phyloP scores from a whole-genome alignment of 2,113 vertebrate genomes.

The Ictalurus furcatus region DNA sequence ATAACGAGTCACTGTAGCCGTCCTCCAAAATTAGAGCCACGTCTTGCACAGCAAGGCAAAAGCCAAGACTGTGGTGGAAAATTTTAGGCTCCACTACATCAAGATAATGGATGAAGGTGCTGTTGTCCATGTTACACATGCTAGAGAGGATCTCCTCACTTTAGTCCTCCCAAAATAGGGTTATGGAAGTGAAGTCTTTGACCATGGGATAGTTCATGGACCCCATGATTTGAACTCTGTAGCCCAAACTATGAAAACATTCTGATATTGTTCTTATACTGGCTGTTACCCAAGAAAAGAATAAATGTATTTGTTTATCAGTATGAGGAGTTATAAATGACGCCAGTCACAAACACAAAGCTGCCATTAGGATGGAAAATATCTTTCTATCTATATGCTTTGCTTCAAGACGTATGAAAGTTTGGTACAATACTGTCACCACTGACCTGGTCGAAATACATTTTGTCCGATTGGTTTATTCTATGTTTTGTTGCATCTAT shows the following conservation, averaged over 20 bases:
- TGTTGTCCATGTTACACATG: slow-evolving; percentile 6
- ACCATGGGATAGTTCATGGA: slow-evolving; percentile 34
- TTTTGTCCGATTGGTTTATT: background rate
- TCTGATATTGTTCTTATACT: background rate
- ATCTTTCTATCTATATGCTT: background rate
- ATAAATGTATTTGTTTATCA: background rate
- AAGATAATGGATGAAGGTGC: slow-evolving; percentile 36
- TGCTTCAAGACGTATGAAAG: background rate
- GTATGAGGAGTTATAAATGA: background rate
- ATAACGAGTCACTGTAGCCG: slow-evolving; percentile 11
- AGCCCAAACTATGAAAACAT: slow-evolving; percentile 13
- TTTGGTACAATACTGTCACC: background rate
- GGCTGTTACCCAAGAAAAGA: background rate
- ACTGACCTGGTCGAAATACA: background rate
- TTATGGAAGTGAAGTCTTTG: slow-evolving; percentile 29
- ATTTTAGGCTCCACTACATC: slow-evolving; percentile 1
- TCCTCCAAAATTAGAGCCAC: background rate
- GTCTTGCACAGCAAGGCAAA: slow-evolving; percentile 14
- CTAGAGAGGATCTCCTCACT: slow-evolving; percentile 6
- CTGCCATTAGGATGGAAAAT: background rate
- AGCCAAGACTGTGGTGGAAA: slow-evolving; percentile 20
- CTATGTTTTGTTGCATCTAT: background rate
- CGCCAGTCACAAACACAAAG: background rate
- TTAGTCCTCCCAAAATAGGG: slow-evolving; percentile 21
- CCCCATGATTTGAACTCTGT: slow-evolving; percentile 26